Evolutionary conservation across 2,888 invertebrate genomes (phyloP).

Genomic region (Ernsta delagoae): DNA sequence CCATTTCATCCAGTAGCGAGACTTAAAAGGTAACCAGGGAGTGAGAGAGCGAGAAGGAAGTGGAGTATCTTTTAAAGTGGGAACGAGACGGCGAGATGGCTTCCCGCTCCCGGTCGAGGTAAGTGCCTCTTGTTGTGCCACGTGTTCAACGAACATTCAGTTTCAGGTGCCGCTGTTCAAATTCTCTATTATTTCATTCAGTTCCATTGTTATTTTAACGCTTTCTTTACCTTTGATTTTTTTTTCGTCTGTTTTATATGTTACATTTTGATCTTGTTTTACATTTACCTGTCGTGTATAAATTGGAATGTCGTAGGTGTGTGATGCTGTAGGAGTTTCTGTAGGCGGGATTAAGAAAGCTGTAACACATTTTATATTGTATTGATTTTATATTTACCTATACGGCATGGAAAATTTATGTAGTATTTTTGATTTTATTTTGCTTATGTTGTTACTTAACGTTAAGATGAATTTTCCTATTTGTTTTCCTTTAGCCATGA

Average conservation of each 20-base stretch:
- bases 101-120: slow-evolving; percentile 75
- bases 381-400: background rate
- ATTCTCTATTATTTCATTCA: slow-evolving; percentile 35
- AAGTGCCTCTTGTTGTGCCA: slow-evolving; percentile 76
- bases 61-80: slow-evolving; percentile 73
- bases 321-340: slow-evolving; percentile 10
- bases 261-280: background rate
- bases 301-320: slow-evolving; percentile 12
- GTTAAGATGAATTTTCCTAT: background rate
- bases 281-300: background rate
- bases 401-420: background rate
- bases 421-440: background rate
- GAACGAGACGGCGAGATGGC: slow-evolving; percentile 79
- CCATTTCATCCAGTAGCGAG: slow-evolving; percentile 39
- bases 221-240: slow-evolving; percentile 29
- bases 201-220: slow-evolving; percentile 13
- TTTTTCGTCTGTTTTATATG: background rate
- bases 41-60: slow-evolving; percentile 76
- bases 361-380: background rate
- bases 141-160: slow-evolving; percentile 73
- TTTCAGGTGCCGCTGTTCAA: slow-evolving; percentile 54
- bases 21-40: slow-evolving; percentile 60
- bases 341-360: slow-evolving; percentile 23
- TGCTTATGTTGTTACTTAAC: background rate
- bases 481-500: background rate